These are phyloP conservation scores for Anthophora plumipes DNA, from an alignment of 2,888 invertebrate genomes.

Conservation along the genomic window DNA sequence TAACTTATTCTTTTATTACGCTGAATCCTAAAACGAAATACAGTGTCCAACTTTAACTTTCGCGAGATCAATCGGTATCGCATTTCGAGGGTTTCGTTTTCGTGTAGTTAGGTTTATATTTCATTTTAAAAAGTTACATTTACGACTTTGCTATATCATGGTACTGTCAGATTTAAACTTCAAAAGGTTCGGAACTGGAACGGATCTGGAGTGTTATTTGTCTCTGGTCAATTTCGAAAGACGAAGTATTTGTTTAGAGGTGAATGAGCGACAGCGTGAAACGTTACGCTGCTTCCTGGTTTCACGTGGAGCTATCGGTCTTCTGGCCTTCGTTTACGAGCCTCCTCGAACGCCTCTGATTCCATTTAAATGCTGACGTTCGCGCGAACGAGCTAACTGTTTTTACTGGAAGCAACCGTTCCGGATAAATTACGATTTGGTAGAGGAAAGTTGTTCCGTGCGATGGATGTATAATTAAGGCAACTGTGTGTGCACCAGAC, in stretches of 20 bases:
- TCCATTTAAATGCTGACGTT: slow-evolving; percentile 43
- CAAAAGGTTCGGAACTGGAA: too few species aligned
- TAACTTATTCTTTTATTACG: too few species aligned
- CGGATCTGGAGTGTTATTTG: background rate
- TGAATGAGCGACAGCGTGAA: background rate
- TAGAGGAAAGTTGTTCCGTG: slow-evolving; percentile 73
- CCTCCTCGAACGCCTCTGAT: slow-evolving; percentile 17
- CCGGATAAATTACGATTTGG: slow-evolving; percentile 68
- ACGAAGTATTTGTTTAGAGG: background rate
- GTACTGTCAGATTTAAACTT: too few species aligned
- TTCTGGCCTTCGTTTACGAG: background rate
- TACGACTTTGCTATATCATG: too few species aligned
- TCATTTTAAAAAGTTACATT: too few species aligned
- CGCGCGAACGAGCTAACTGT: slow-evolving; percentile 54
- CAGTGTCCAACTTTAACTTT: too few species aligned
- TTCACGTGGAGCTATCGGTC: slow-evolving; percentile 13
- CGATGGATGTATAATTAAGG: slow-evolving; percentile 72
- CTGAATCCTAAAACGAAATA: too few species aligned
- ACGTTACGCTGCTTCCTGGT: background rate
- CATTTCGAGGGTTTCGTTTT: too few species aligned
- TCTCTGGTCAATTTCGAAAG: background rate
- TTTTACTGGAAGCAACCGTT: slow-evolving; percentile 62
- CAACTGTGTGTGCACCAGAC: slow-evolving; percentile 37
- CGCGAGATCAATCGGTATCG: too few species aligned
- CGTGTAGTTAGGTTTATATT: too few species aligned